Conservation (phyloP, 2,797 vertebrate genomes). For the Lagocephalus sceleratus region DNA sequence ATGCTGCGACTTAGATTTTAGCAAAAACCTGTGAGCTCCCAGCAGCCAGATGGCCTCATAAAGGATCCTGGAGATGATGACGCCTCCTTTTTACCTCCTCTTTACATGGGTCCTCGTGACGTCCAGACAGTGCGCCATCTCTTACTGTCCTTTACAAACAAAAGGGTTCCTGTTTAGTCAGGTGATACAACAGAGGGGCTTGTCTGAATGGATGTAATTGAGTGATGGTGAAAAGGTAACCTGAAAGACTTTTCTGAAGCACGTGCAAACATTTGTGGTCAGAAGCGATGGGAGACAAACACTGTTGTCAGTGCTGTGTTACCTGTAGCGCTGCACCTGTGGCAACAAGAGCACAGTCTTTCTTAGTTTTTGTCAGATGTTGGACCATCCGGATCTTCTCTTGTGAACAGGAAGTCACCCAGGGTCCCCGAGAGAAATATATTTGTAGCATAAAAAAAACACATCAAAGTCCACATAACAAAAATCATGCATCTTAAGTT, state of each 20-base stretch:
- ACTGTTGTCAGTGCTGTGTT: constrained; percentile 7
- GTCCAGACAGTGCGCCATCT: constrained; percentile 1
- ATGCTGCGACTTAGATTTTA: not conserved
- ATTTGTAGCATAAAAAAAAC: too few species aligned
- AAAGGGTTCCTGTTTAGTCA: constrained; percentile 23
- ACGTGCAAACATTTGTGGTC: not conserved
- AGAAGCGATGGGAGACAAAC: constrained; percentile 4
- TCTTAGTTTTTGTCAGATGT: too few species aligned
- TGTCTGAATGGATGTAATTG: constrained; percentile 14
- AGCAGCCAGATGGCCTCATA: not conserved
- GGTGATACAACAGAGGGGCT: constrained; percentile 26
- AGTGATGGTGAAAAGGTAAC: not conserved
- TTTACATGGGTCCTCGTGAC: constrained; percentile 12
- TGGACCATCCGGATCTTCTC: too few species aligned
- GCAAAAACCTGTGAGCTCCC: too few species aligned
- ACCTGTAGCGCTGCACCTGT: constrained; percentile 4
- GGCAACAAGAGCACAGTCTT: not conserved
- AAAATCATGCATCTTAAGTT: too few species aligned
- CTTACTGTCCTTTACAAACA: constrained; percentile 6
- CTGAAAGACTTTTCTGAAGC: constrained; percentile 13
- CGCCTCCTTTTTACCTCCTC: constrained; percentile 3
- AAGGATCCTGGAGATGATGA: not conserved
- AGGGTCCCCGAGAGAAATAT: too few species aligned
- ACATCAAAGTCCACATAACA: too few species aligned
- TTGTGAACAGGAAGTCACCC: too few species aligned